These are phyloP conservation scores for Chelonus insularis DNA, from an alignment of 1,140 invertebrate genomes.

Conservation along the genomic window DNA sequence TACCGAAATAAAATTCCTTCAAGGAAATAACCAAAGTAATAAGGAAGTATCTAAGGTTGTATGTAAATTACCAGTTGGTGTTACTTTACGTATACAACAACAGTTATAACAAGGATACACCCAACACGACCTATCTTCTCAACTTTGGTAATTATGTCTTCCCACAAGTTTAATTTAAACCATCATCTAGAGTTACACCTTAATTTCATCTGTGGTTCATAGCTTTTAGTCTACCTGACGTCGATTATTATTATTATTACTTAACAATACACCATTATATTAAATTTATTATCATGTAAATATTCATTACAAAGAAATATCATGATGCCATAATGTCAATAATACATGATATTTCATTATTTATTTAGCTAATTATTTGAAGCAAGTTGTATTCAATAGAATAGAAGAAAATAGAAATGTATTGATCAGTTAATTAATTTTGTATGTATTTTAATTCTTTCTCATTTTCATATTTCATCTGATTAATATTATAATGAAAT, in stretches of 20 bases:
- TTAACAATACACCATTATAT: slow-evolving; percentile 16
- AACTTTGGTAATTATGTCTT: slow-evolving; percentile 35
- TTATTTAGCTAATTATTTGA: too few species aligned
- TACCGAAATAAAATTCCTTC: too few species aligned
- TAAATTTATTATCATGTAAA: too few species aligned
- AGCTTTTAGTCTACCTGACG: slow-evolving; percentile 1
- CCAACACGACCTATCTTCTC: slow-evolving; percentile 24
- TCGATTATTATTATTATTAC: slow-evolving; percentile 29
- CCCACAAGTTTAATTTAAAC: slow-evolving; percentile 28
- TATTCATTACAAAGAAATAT: too few species aligned
- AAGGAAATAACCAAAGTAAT: too few species aligned
- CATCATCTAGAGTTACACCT: slow-evolving; percentile 30
- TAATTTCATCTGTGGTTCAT: slow-evolving; percentile 1
- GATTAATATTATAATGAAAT: neutral
- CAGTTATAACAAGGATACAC: slow-evolving; percentile 9
- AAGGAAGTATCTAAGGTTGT: too few species aligned
- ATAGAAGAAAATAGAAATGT: too few species aligned
- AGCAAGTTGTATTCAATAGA: too few species aligned
- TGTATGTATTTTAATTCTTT: slow-evolving; percentile 1
- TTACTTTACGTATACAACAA: neutral
- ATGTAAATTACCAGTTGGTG: too few species aligned
- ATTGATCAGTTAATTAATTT: too few species aligned
- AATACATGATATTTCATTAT: too few species aligned
- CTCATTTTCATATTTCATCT: neutral
- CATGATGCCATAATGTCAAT: too few species aligned